Evolutionary conservation across 2,888 invertebrate species (phyloP), one percentile per base, ranked within the genome.

Genomic region (Xanthorhoe designata): DNA sequence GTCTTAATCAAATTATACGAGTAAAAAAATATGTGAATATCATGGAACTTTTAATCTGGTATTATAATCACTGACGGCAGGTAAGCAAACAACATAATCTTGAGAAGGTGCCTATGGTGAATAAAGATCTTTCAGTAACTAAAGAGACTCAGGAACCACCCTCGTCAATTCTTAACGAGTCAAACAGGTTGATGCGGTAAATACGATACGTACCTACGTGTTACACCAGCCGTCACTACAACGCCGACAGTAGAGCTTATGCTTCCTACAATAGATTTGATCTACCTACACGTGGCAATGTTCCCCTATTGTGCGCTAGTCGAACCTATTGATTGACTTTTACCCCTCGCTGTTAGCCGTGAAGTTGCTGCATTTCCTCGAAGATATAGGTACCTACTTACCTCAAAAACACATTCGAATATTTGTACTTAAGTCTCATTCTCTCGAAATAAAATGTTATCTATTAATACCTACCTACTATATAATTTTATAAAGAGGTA

Each of bases 271-370:
- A n/a, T n/a, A n/a, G n/a, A 24, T 24, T 24, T 4, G 24, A 42
- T 63, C 50, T 52, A 56, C 72, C 67, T 78, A 78, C 79, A 76
- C 79, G 78, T 75, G 69, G 75, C 68, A 74, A 72, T 69, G 69
- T 68, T 75, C 75, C 77, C 75, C 77, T 77, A 77, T 83, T 79
- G 82, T 81, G 68, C 78, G 77, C 75, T 70, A 75, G 77, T 74
- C 82, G 76, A 78, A 81, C 78, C 81, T 89, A 90, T 90, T 87
- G 90, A 90, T 90, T 91, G 86, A 84, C 80, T 85, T 75, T 76
- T 70, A 72, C 74, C 66, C 71, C 71, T 73, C 65, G 71, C 78
- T 70, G 71, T 71, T 73, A 60, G 69, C 73, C 76, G 69, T 75
- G 66, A 72, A 68, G 71, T 68, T 71, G 75, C 71, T 89, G 87